Percentiles rank a stretch among this genome's conserved stretches.
Evolutionary conservation across 2,888 invertebrate genomes (phyloP).

Genomic region (Nipponacmea schrenckii): DNA sequence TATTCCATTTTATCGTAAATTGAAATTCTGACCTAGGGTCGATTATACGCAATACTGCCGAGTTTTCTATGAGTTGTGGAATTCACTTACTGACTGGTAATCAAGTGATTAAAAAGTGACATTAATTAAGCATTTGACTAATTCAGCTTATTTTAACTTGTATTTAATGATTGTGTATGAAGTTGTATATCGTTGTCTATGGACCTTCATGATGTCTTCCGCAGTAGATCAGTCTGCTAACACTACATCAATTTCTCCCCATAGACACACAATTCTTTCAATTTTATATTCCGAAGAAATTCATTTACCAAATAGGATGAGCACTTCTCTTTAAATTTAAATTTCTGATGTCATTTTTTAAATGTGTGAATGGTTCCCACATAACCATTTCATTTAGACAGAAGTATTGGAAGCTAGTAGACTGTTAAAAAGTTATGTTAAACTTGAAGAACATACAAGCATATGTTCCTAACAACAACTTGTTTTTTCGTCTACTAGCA

Average conservation of each 20-base stretch:
- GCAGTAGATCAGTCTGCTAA: constrained; percentile 8
- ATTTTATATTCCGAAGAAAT: background rate
- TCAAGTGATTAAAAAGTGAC: constrained; percentile 2
- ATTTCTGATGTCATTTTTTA: too few species aligned
- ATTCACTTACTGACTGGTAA: constrained; percentile 1
- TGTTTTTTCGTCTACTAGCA: too few species aligned
- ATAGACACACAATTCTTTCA: constrained; percentile 16
- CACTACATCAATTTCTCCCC: constrained; percentile 20
- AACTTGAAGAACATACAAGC: too few species aligned
- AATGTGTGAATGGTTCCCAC: too few species aligned
- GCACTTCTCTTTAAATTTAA: too few species aligned
- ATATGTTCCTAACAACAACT: too few species aligned
- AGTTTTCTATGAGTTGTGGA: background rate
- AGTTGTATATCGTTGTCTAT: background rate
- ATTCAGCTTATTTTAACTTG: background rate
- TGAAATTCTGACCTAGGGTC: background rate
- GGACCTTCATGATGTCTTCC: background rate
- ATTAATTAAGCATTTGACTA: background rate
- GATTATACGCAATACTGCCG: background rate
- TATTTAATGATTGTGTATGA: constrained; percentile 1
- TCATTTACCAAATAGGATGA: too few species aligned
- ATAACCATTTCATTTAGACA: too few species aligned
- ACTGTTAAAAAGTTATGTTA: too few species aligned
- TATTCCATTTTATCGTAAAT: constrained; percentile 4
- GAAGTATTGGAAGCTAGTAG: too few species aligned